Conservation (phyloP, 2,888 invertebrate genomes). For the Heliconius cydno region DNA sequence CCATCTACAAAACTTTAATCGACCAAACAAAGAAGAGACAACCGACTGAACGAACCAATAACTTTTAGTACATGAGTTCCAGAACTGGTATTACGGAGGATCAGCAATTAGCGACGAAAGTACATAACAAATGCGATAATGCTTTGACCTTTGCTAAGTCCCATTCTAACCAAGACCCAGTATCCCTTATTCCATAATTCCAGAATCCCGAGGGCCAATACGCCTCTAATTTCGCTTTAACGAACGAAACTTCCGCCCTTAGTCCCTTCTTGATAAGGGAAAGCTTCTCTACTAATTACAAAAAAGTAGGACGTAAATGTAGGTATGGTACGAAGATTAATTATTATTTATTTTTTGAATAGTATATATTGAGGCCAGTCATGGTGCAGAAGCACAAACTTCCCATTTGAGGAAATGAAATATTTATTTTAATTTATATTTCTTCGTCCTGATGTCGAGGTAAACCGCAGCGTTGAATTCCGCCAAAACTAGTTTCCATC, state of each 20-base stretch:
- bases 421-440: too few species aligned
- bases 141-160: conserved; percentile 68
- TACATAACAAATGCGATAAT: conserved; percentile 56
- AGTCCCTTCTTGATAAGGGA: conserved; percentile 70
- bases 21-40: background rate
- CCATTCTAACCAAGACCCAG: conserved; percentile 62
- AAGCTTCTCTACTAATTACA: conserved; percentile 63
- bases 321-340: too few species aligned
- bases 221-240: conserved; percentile 77
- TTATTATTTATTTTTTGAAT: too few species aligned
- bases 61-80: conserved; percentile 36
- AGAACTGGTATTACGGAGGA: conserved; percentile 43
- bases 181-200: conserved; percentile 64
- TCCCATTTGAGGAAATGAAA: too few species aligned
- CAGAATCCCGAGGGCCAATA: conserved; percentile 67
- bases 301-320: conserved; percentile 32
- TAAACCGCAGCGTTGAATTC: too few species aligned
- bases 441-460: too few species aligned
- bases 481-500: too few species aligned
- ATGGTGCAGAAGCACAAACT: too few species aligned
- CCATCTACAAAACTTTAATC: background rate
- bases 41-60: background rate
- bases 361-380: too few species aligned
- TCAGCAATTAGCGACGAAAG: conserved; percentile 42
- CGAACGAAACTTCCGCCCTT: conserved; percentile 70